A percentile compares a stretch with the other conserved stretches of the same genome.
These are phyloP conservation scores for Pardalotus punctatus DNA, from an alignment of 2,113 vertebrate genomes.

Conservation along the genomic window DNA sequence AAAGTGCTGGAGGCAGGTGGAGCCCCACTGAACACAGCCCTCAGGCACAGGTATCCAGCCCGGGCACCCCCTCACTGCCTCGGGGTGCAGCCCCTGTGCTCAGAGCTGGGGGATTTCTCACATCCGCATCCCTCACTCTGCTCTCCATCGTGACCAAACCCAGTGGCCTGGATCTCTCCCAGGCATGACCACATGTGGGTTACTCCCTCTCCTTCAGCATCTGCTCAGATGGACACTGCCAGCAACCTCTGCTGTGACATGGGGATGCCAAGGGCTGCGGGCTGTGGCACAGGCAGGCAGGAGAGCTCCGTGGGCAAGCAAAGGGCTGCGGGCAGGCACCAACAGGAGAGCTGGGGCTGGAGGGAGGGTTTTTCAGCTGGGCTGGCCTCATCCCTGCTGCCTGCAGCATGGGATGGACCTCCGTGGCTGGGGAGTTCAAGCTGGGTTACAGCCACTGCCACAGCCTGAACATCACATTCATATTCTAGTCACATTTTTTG, in stretches of 20 bases:
- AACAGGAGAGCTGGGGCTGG: not conserved
- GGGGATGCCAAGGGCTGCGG: not conserved
- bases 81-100: not conserved
- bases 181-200: not conserved
- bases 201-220: not conserved
- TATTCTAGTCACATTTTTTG: not conserved
- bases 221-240: not conserved
- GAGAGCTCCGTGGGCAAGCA: not conserved
- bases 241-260: not conserved
- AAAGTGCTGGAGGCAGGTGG: not conserved
- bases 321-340: not conserved
- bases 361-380: not conserved
- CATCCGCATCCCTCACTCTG: rapidly evolving
- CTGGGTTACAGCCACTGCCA: not conserved
- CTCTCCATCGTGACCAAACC: not conserved
- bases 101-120: not conserved
- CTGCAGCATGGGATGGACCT: not conserved
- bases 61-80: not conserved
- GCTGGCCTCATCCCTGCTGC: not conserved
- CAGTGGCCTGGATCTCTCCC: not conserved
- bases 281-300: not conserved
- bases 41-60: not conserved
- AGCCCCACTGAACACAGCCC: not conserved
- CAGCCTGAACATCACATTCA: conserved; percentile 4
- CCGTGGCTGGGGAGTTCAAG: not conserved